Conservation (phyloP, 1,140 invertebrate genomes). For the Panagrolaimus sp. region DNA sequence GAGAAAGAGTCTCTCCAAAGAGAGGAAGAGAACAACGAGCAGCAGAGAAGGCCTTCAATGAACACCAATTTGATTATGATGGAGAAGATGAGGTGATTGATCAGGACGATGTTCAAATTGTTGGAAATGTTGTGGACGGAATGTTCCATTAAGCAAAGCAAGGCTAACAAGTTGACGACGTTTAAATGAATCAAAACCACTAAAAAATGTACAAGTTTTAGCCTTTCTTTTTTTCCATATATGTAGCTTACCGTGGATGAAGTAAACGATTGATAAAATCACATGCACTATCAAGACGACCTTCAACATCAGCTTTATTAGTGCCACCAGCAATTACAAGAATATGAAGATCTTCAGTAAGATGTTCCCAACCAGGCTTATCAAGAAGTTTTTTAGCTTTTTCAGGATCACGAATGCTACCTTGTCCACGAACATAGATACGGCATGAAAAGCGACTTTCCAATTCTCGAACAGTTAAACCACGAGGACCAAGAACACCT, state of each 20-base stretch:
- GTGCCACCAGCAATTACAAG: neutral
- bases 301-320: neutral
- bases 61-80: too few relatives aligned
- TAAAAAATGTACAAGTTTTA: too few relatives aligned
- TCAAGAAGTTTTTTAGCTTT: slow-evolving; percentile 1
- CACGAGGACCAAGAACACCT: slow-evolving; percentile 3
- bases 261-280: neutral
- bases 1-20: too few relatives aligned
- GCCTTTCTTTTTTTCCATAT: too few relatives aligned
- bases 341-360: neutral
- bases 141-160: neutral
- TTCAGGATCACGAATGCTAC: neutral
- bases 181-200: neutral
- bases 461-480: neutral
- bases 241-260: too few relatives aligned
- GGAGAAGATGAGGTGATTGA: too few relatives aligned
- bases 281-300: neutral
- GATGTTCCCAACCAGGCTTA: slow-evolving; percentile 11
- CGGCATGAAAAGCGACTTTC: neutral
- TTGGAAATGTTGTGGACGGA: neutral
- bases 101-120: too few relatives aligned
- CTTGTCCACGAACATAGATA: neutral
- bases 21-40: too few relatives aligned
- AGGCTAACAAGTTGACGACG: slow-evolving; percentile 11
- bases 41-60: too few relatives aligned